Evolutionary conservation across 1,140 invertebrate genomes (phyloP).

Genomic region (Zaprionus vittiger): DNA sequence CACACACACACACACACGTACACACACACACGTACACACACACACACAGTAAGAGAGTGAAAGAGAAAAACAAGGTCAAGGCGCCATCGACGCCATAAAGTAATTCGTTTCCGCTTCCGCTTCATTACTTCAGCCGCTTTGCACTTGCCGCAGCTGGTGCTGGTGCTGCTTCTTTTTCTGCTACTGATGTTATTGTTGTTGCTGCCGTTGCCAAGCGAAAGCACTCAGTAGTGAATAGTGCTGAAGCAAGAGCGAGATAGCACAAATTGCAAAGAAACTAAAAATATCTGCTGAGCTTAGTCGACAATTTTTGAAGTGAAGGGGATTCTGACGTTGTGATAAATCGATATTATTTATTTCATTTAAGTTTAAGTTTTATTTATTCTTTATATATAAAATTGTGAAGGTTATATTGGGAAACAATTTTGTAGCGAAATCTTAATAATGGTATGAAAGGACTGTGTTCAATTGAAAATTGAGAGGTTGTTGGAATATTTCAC

Average conservation of each 20-base stretch:
- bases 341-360: neutral
- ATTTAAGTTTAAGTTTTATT: neutral
- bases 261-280: conserved; percentile 8
- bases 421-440: neutral
- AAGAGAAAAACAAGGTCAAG: conserved; percentile 51
- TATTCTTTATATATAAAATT: neutral
- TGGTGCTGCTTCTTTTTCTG: neutral
- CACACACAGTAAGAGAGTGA: neutral
- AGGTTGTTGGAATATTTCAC: too few relatives aligned
- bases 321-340: neutral
- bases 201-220: conserved; percentile 3
- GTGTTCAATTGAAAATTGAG: too few relatives aligned
- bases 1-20: neutral
- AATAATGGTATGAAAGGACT: neutral
- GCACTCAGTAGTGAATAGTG: conserved; percentile 1
- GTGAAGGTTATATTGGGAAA: neutral
- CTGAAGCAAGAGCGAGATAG: conserved; percentile 5
- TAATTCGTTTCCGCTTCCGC: conserved; percentile 72
- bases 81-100: conserved; percentile 57
- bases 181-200: neutral
- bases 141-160: conserved; percentile 23
- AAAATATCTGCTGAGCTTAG: conserved; percentile 13
- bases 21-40: neutral
- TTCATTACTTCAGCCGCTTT: conserved; percentile 61
- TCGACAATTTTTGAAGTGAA: neutral